phyloP scores from a whole-genome alignment of 2,113 vertebrate species.

The Thunnus maccoyii region DNA sequence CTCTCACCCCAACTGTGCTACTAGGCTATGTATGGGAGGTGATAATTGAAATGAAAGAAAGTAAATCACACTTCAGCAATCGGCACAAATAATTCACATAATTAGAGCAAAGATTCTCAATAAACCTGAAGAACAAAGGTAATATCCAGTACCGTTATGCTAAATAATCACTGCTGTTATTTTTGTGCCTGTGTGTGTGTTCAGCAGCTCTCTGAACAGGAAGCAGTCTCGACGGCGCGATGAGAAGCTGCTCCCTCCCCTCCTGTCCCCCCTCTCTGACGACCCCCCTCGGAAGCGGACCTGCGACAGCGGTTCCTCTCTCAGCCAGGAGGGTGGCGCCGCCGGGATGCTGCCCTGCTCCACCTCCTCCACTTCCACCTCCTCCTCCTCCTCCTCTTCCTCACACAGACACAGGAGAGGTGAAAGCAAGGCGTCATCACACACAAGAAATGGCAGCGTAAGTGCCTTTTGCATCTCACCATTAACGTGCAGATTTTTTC shows the following conservation, averaged over 20 bases:
- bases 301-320: slow-evolving; percentile 85
- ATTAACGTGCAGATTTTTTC: not conserved
- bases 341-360: slow-evolving; percentile 55
- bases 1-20: no score
- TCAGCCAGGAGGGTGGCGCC: slow-evolving; percentile 85
- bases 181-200: slow-evolving; percentile 5
- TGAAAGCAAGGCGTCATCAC: slow-evolving; percentile 87
- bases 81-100: not conserved
- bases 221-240: slow-evolving; percentile 90
- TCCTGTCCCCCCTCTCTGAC: slow-evolving; percentile 91
- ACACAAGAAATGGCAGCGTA: slow-evolving; percentile 88
- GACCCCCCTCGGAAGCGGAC: slow-evolving; percentile 86
- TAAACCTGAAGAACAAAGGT: not conserved
- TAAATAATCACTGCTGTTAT: not conserved
- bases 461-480: slow-evolving; percentile 63
- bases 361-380: slow-evolving; percentile 51
- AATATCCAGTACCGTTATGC: not conserved
- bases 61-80: not conserved
- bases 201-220: slow-evolving; percentile 83
- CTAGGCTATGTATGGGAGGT: no score
- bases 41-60: no score
- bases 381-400: slow-evolving; percentile 80
- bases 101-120: not conserved
- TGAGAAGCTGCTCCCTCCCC: slow-evolving; percentile 93
- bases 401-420: slow-evolving; percentile 90